These are phyloP conservation scores for Loxodonta africana DNA, from an alignment of 2,113 vertebrate species.

Conservation along the genomic window DNA sequence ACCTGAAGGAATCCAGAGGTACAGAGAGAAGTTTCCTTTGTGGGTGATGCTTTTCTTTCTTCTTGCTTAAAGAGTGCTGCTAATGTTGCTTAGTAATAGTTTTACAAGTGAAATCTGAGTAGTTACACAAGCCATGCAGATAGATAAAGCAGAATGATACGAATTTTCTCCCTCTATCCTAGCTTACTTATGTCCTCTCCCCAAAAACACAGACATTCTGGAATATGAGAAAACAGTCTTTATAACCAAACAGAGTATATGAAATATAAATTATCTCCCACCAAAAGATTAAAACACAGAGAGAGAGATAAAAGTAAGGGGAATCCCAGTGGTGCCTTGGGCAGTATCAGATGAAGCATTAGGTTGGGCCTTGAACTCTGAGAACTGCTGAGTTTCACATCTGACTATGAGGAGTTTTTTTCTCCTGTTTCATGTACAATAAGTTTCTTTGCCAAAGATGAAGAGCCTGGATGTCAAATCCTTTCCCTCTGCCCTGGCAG, in stretches of 20 bases:
- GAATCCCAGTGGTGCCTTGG: not conserved
- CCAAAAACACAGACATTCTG: not conserved
- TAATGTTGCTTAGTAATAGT: not conserved
- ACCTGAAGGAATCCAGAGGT: not conserved
- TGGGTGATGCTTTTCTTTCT: conserved; percentile 17
- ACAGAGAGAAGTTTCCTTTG: conserved; percentile 1
- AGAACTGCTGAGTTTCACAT: not conserved
- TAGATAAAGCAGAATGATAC: not conserved
- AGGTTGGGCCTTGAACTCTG: not conserved
- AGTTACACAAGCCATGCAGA: conserved; percentile 26
- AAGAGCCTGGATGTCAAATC: conserved; percentile 57
- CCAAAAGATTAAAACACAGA: not conserved
- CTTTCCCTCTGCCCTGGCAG: conserved; percentile 67
- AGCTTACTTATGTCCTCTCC: not conserved
- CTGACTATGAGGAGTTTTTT: not conserved
- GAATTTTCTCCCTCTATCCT: not conserved
- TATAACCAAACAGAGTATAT: not conserved
- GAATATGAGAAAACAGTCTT: conserved; percentile 3
- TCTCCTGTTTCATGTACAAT: not conserved
- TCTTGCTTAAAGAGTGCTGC: not conserved
- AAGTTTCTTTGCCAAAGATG: conserved; percentile 56
- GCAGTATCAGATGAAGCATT: not conserved
- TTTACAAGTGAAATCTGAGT: conserved; percentile 38
- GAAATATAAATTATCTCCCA: not conserved
- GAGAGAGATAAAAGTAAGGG: not conserved